Evolutionary conservation across 1,140 invertebrate genomes (phyloP).

Genomic region (Dendrolimus punctatus): DNA sequence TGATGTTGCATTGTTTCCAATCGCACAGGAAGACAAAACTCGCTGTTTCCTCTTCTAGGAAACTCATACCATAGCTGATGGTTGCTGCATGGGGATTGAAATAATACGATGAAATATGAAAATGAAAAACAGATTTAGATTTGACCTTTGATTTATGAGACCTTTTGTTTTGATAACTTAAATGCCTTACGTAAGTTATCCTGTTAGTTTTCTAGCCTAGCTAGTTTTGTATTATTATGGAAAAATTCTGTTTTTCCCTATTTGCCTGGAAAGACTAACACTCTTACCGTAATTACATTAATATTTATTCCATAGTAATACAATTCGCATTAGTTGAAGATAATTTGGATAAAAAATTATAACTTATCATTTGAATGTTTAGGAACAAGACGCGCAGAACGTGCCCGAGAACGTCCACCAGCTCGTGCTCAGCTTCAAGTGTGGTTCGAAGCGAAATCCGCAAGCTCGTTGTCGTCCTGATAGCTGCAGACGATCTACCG

Average conservation of each 20-base stretch:
- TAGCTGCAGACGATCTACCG: constrained; percentile 88
- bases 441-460: constrained; percentile 87
- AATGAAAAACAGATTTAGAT: constrained; percentile 37
- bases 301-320: background rate
- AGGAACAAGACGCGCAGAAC: constrained; percentile 75
- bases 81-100: constrained; percentile 57
- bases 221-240: no score
- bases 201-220: constrained; percentile 24
- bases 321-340: background rate
- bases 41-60: constrained; percentile 24
- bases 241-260: no score
- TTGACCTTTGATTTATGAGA: constrained; percentile 27
- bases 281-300: no score
- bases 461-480: constrained; percentile 86
- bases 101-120: constrained; percentile 43
- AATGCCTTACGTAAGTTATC: constrained; percentile 22
- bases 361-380: constrained; percentile 13
- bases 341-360: background rate
- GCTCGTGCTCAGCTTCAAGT: constrained; percentile 87
- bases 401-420: constrained; percentile 81
- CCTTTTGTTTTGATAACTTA: constrained; percentile 22
- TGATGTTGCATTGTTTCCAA: constrained; percentile 39
- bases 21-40: constrained; percentile 32
- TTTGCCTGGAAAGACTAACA: no score
- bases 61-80: constrained; percentile 33